Percentiles rank a stretch among this genome's conserved stretches.
Evolutionary conservation across 2,888 invertebrate species (phyloP).

Genomic region (Steinernema hermaphroditum): DNA sequence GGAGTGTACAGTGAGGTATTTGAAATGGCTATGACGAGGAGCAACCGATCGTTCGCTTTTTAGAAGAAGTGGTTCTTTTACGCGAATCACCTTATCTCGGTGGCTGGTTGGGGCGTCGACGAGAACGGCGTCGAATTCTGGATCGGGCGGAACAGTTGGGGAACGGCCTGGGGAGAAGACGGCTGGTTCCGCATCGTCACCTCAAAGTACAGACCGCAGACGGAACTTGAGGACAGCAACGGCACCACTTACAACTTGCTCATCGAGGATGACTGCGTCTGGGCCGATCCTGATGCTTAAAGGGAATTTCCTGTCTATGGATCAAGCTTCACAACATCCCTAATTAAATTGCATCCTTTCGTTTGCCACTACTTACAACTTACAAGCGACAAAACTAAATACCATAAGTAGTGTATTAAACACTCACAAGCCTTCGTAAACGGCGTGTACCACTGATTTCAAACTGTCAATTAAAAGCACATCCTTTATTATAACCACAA

Average conservation of each 20-base stretch:
- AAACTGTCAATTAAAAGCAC: too few relatives aligned
- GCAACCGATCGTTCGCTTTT: background rate
- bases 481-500: background rate
- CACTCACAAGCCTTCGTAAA: too few relatives aligned
- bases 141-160: conserved; percentile 70
- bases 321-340: background rate
- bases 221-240: too few relatives aligned
- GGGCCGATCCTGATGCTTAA: conserved; percentile 67
- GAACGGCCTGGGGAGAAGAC: conserved; percentile 67
- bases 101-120: conserved; percentile 69
- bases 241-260: conserved; percentile 68
- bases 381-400: too few relatives aligned
- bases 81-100: conserved; percentile 67
- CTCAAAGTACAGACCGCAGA: conserved; percentile 67
- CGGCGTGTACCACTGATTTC: too few relatives aligned
- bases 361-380: too few relatives aligned
- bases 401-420: too few relatives aligned
- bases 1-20: conserved; percentile 65
- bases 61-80: background rate
- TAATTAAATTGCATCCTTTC: background rate
- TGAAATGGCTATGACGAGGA: background rate
- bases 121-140: conserved; percentile 68
- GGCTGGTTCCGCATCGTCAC: conserved; percentile 69
- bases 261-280: conserved; percentile 68
- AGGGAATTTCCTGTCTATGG: background rate